Percentiles rank a stretch among this genome's conserved stretches.
These are phyloP conservation scores for Daboia siamensis DNA, from an alignment of 2,113 vertebrate genomes.

Conservation along the genomic window DNA sequence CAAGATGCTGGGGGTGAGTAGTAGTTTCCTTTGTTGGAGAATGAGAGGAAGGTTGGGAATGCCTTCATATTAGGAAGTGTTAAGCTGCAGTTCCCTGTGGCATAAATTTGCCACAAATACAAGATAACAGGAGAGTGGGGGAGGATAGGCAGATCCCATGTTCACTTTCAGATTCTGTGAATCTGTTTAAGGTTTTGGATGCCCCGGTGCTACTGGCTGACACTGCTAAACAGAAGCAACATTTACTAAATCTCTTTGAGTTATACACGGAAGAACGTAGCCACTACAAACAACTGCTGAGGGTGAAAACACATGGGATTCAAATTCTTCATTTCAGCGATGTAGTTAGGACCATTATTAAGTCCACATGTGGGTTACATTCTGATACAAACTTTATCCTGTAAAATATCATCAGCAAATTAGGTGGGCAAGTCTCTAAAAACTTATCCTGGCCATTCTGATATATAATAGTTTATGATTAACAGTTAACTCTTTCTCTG, in stretches of 20 bases:
- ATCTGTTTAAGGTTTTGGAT: background rate
- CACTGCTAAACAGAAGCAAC: background rate
- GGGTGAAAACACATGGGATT: background rate
- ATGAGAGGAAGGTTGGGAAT: background rate
- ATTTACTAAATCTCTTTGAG: background rate
- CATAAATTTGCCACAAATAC: background rate
- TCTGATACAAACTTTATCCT: conserved; percentile 45
- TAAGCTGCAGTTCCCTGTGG: background rate
- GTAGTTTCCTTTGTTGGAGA: background rate
- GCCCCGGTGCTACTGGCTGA: background rate
- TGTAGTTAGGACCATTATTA: background rate
- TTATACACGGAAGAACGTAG: background rate
- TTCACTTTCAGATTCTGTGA: background rate
- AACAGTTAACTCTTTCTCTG: conserved; percentile 4
- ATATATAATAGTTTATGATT: conserved; percentile 40
- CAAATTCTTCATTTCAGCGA: background rate
- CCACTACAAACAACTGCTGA: background rate
- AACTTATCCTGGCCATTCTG: conserved; percentile 18
- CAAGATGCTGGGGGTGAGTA: background rate
- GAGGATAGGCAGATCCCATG: background rate
- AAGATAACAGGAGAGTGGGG: background rate
- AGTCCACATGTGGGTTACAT: background rate
- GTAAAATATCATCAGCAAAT: conserved; percentile 33
- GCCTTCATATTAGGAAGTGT: background rate
- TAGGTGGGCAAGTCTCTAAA: background rate